Conservation (phyloP, 2,113 vertebrate genomes). For the Melanerpes aurifrons region DNA sequence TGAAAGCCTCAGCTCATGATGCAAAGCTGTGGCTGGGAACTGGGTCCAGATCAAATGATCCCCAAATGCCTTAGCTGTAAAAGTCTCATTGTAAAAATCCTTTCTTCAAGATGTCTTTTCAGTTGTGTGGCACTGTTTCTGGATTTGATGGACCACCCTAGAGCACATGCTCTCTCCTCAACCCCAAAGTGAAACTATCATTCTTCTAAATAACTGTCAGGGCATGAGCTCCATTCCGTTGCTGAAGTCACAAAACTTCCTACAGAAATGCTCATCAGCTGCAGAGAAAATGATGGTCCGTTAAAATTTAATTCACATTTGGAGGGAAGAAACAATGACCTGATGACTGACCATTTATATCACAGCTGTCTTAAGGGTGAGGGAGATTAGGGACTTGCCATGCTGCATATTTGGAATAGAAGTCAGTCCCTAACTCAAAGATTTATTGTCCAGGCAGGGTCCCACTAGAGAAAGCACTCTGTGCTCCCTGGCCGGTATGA, state of each 20-base stretch:
- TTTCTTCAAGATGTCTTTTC: slow-evolving; percentile 7
- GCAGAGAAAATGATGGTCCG: not conserved
- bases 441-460: not conserved
- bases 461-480: not conserved
- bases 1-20: not conserved
- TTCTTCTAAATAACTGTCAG: not conserved
- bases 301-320: not conserved
- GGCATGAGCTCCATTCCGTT: not conserved
- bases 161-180: not conserved
- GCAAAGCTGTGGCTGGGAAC: not conserved
- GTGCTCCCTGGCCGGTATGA: not conserved
- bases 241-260: not conserved
- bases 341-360: not conserved
- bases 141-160: slow-evolving; percentile 2
- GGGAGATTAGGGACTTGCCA: not conserved
- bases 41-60: not conserved
- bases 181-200: not conserved
- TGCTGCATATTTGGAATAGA: not conserved
- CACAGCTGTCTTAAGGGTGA: not conserved
- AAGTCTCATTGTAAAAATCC: slow-evolving; percentile 37
- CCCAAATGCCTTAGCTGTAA: not conserved
- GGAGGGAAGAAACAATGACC: not conserved
- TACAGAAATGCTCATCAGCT: not conserved
- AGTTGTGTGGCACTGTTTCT: not conserved
- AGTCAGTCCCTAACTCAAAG: not conserved